Evolutionary conservation across 2,888 invertebrate species (phyloP).

Genomic region (Standfussiana lucernea): DNA sequence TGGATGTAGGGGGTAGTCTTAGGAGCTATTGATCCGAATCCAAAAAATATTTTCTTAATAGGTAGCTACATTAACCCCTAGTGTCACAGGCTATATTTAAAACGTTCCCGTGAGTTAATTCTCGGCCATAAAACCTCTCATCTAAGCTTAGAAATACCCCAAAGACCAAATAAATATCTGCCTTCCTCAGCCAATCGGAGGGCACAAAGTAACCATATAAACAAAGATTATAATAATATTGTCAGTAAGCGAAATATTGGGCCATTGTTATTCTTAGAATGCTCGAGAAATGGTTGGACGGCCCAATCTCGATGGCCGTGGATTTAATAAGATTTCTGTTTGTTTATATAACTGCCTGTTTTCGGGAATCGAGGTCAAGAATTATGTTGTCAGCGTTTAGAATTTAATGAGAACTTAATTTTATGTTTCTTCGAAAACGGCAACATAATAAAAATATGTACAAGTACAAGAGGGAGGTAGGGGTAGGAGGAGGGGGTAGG

Average conservation of each 20-base stretch:
- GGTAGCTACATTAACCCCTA: too few relatives aligned
- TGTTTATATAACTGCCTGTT: constrained; percentile 16
- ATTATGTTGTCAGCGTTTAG: neutral
- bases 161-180: neutral
- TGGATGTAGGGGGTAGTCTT: too few relatives aligned
- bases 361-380: neutral
- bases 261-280: constrained; percentile 40
- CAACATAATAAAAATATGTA: neutral
- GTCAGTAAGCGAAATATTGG: neutral
- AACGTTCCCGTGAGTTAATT: too few relatives aligned
- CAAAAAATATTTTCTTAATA: too few relatives aligned
- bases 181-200: constrained; percentile 14
- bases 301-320: constrained; percentile 16
- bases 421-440: neutral
- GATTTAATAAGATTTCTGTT: constrained; percentile 36
- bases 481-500: too few relatives aligned
- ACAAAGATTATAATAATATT: constrained; percentile 25
- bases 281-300: constrained; percentile 36
- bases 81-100: too few relatives aligned
- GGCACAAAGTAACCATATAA: neutral
- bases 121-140: too few relatives aligned
- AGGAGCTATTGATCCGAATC: too few relatives aligned
- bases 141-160: too few relatives aligned
- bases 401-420: neutral
- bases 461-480: too few relatives aligned